phyloP scores from a whole-genome alignment of 2,113 vertebrate genomes.

The Meriones unguiculatus region DNA sequence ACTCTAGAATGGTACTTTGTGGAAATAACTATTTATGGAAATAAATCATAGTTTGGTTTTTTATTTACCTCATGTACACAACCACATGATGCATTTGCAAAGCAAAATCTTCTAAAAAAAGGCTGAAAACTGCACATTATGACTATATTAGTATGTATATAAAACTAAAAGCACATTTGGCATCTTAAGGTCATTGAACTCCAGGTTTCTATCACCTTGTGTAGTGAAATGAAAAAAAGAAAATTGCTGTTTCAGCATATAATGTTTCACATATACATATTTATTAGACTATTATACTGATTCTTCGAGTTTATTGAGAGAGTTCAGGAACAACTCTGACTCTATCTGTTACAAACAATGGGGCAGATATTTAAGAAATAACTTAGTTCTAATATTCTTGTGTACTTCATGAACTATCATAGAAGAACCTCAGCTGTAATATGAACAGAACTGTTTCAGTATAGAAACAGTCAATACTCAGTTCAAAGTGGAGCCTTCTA shows the following conservation, averaged over 20 bases:
- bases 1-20: not conserved
- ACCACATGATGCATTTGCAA: not conserved
- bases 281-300: slow-evolving; percentile 74
- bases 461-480: not conserved
- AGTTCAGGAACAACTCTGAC: slow-evolving; percentile 59
- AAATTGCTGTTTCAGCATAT: slow-evolving; percentile 76
- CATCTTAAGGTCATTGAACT: slow-evolving; percentile 32
- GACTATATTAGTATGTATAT: slow-evolving; percentile 49
- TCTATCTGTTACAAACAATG: slow-evolving; percentile 71
- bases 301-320: slow-evolving; percentile 57
- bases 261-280: rapidly evolving
- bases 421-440: slow-evolving; percentile 1
- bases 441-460: slow-evolving; percentile 2
- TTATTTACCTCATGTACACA: slow-evolving; percentile 61
- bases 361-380: slow-evolving; percentile 73
- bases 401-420: slow-evolving; percentile 18
- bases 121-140: not conserved
- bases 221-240: slow-evolving; percentile 76
- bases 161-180: slow-evolving; percentile 44
- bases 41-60: slow-evolving; percentile 54
- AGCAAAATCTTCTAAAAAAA: slow-evolving; percentile 24
- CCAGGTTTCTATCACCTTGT: slow-evolving; percentile 67
- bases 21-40: slow-evolving; percentile 59
- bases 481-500: not conserved
- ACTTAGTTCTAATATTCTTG: slow-evolving; percentile 63